Conservation (phyloP, 2,113 vertebrate genomes). For the Martes martes region DNA sequence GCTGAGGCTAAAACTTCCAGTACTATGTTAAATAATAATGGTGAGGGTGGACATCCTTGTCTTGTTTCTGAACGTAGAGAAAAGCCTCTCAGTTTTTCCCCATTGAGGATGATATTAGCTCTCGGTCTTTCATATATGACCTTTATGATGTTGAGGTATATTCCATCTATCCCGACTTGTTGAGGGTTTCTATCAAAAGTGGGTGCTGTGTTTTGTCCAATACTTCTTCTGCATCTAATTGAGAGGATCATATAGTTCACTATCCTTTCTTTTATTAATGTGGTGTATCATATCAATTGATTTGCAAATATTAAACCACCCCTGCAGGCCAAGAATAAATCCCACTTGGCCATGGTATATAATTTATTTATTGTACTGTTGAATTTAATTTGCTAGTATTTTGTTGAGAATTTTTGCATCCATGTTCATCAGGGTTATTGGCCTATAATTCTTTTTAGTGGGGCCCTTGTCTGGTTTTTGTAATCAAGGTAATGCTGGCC, state of each 20-base stretch:
- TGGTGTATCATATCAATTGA: background rate
- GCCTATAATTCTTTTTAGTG: too few species aligned
- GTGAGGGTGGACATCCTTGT: background rate
- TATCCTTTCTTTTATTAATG: background rate
- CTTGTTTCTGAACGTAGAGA: background rate
- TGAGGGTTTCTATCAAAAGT: background rate
- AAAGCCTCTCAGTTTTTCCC: background rate
- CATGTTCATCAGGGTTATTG: too few species aligned
- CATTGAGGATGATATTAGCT: background rate
- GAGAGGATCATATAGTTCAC: background rate
- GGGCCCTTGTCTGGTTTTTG: too few species aligned
- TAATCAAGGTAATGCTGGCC: too few species aligned
- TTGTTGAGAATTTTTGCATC: too few species aligned
- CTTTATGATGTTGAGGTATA: background rate
- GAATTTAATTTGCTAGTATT: too few species aligned
- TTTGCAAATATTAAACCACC: background rate
- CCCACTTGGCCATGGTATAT: too few species aligned
- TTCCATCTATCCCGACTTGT: background rate
- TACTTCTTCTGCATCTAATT: background rate
- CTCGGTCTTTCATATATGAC: background rate
- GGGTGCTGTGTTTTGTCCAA: background rate
- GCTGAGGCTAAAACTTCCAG: too few species aligned
- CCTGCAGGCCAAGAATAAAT: too few species aligned
- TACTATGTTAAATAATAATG: background rate
- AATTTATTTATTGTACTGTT: too few species aligned